A percentile compares a stretch with the other conserved stretches of the same genome.
Conservation (phyloP, 2,888 invertebrate species). For the Luperina testacea region DNA sequence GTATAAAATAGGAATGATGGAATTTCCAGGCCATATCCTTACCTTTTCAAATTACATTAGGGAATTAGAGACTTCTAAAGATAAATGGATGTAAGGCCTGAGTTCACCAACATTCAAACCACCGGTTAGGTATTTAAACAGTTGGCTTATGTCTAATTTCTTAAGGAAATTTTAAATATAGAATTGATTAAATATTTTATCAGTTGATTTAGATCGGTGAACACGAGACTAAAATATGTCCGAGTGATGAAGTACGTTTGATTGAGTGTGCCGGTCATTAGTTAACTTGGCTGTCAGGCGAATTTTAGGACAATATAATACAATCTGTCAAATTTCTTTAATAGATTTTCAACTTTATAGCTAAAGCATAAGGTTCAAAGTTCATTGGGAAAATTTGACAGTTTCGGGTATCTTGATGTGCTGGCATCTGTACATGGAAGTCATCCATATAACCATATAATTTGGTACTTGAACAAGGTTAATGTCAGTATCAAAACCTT, state of each 20-base stretch:
- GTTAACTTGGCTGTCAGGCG: neutral
- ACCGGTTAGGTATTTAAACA: too few relatives aligned
- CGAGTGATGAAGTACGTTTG: neutral
- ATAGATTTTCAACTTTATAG: too few relatives aligned
- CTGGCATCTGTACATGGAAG: constrained; percentile 4
- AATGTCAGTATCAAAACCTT: constrained; percentile 57
- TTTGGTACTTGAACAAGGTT: constrained; percentile 43
- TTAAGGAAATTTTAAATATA: too few relatives aligned
- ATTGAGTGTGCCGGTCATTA: constrained; percentile 15
- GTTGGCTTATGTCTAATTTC: too few relatives aligned
- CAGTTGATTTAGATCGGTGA: too few relatives aligned
- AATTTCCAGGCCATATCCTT: constrained; percentile 5
- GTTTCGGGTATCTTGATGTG: too few relatives aligned
- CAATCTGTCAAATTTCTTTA: too few relatives aligned
- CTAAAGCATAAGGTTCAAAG: too few relatives aligned
- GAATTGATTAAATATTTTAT: too few relatives aligned
- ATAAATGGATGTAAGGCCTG: neutral
- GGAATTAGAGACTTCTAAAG: neutral
- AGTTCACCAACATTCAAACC: too few relatives aligned
- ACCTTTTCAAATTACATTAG: constrained; percentile 22
- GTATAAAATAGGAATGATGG: neutral
- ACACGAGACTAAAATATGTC: too few relatives aligned
- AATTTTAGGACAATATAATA: neutral
- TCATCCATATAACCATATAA: constrained; percentile 33
- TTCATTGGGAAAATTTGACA: too few relatives aligned